Percentiles rank a stretch among this genome's conserved stretches.
These are phyloP conservation scores for Erythrolamprus reginae DNA, from an alignment of 2,113 vertebrate genomes.

Conservation along the genomic window DNA sequence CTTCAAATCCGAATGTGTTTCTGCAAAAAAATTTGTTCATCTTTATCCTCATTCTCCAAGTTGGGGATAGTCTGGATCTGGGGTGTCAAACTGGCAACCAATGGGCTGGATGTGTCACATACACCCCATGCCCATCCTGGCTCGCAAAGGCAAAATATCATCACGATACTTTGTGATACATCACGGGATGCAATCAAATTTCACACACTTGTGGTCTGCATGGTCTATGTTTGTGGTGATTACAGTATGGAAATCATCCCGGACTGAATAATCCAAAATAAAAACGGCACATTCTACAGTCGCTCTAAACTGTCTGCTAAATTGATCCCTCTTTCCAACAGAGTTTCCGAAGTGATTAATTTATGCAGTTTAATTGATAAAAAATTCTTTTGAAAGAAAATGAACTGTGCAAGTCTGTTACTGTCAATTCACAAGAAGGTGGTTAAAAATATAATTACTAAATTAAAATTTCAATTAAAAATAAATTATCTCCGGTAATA, in stretches of 20 bases:
- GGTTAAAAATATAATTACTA: neutral
- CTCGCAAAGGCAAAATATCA: too few relatives aligned
- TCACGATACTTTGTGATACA: too few relatives aligned
- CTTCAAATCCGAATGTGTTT: too few relatives aligned
- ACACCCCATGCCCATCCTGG: too few relatives aligned
- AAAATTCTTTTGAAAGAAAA: neutral
- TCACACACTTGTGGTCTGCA: neutral
- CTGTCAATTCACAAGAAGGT: neutral
- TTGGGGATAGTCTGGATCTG: neutral
- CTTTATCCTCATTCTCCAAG: neutral
- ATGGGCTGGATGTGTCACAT: too few relatives aligned
- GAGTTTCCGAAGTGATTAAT: constrained; percentile 5
- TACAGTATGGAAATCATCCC: neutral
- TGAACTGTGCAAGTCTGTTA: neutral
- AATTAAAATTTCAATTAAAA: too few relatives aligned
- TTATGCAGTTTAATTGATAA: neutral
- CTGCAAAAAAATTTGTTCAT: neutral
- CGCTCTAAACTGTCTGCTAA: neutral
- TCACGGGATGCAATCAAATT: too few relatives aligned
- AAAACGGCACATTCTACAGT: neutral
- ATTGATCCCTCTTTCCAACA: neutral
- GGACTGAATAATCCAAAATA: neutral
- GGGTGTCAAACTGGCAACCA: too few relatives aligned
- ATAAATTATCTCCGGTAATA: too few relatives aligned
- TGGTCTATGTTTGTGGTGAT: neutral